Evolutionary conservation across 2,888 invertebrate species (phyloP), one percentile per base, ranked within the genome.

Genomic region (Rhamnusium bicolor): DNA sequence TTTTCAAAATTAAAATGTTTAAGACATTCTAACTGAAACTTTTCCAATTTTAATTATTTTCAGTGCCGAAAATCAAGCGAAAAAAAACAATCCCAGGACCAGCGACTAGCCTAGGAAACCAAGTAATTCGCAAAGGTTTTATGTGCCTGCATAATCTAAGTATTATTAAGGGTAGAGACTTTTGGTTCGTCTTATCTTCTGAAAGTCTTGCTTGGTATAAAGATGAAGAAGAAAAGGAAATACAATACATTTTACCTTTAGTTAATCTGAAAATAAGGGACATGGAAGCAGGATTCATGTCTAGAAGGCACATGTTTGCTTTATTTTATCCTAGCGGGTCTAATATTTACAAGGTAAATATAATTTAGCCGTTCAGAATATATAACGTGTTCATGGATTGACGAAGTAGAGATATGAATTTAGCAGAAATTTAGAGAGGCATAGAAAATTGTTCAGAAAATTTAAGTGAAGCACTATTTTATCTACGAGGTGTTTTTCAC

Each of bases 161-260:
- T 82, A 97, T 99, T 84, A 98, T 99, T 95, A 98, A 98, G 90
- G 99, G 75, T 68, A 94, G 96, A 85, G 99, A 99, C 88, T 99
- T 98, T 90, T 99, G 99, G 99, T 87, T 88, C 75, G 98, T 99
- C 69, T 91, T 99, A 73, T 98, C 98, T 12, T 97, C 98, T 8
- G 99, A 99, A 89, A 98, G 94, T 87, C 94, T 99, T 85, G 97
- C 98, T 60, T 82, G 82, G 82, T 82, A 76, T 71, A 99, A 99
- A 89, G 99, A 99, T 87, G 99, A 99, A 89, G 98, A 98, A 92
- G 99, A 99, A 89, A 94, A 97, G 83, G 99, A 99, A 89, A 99
- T 99, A 92, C 99, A 99, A 88, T 99, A 97, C 89, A 98, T 99
- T 98, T 90, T 99, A 87, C 96, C 98, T 56, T 90, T 99, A 87